Conservation (phyloP, 2,113 vertebrate genomes). For the Sclerurus mexicanus region DNA sequence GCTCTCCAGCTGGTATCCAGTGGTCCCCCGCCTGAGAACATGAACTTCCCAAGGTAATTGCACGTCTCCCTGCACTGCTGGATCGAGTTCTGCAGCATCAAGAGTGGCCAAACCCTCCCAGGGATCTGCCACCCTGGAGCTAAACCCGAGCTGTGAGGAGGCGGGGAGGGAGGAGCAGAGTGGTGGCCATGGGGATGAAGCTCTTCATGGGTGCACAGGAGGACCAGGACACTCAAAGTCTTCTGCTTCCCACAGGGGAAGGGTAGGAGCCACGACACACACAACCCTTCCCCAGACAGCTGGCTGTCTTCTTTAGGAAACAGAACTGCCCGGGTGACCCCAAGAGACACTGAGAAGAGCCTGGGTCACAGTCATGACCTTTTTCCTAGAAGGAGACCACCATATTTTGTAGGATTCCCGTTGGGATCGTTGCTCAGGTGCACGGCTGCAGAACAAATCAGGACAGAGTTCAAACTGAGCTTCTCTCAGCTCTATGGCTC, state of each 20-base stretch:
- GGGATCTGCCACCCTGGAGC: background rate
- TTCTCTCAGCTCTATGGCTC: background rate
- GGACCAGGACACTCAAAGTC: background rate
- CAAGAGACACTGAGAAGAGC: background rate
- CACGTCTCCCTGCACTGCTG: background rate
- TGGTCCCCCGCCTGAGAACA: background rate
- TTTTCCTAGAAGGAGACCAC: background rate
- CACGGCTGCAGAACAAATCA: background rate
- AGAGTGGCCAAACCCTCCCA: background rate
- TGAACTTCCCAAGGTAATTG: background rate
- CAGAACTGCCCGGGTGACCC: background rate
- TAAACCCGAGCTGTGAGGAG: background rate
- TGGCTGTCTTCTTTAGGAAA: background rate
- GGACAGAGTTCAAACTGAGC: background rate
- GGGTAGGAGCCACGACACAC: background rate
- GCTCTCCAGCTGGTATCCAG: background rate
- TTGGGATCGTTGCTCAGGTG: background rate
- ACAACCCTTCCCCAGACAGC: background rate
- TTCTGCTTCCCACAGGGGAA: background rate
- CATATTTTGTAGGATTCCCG: background rate
- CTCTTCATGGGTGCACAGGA: background rate
- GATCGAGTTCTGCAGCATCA: background rate
- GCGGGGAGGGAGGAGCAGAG: background rate
- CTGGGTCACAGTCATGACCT: background rate
- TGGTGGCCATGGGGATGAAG: background rate